Evolutionary conservation across 2,888 invertebrate species (phyloP).

Genomic region (Tortrix viridana): DNA sequence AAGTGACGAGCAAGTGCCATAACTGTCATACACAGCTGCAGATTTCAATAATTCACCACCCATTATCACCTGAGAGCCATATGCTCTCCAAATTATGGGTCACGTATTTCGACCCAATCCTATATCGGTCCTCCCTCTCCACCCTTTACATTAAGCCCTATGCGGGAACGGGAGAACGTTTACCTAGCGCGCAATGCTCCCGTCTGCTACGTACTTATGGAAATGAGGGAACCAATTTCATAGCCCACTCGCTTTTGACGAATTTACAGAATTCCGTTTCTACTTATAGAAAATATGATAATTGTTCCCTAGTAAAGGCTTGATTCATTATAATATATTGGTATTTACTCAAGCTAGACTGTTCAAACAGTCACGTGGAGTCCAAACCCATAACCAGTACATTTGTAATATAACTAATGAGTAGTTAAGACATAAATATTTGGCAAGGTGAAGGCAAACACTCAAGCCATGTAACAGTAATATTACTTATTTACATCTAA

Average conservation of each 20-base stretch:
- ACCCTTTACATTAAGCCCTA: conserved; percentile 2
- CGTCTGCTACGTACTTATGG: conserved; percentile 38
- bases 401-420: too few species aligned
- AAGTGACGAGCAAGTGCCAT: conserved; percentile 15
- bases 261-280: conserved; percentile 26
- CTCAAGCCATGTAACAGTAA: too few species aligned
- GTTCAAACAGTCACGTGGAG: too few species aligned
- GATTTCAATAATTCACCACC: conserved; percentile 28
- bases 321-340: neutral
- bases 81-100: conserved; percentile 25
- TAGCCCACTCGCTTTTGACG: conserved; percentile 35
- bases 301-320: neutral
- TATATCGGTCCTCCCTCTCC: conserved; percentile 30
- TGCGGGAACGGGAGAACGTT: conserved; percentile 8
- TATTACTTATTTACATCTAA: too few species aligned
- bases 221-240: conserved; percentile 40
- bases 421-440: too few species aligned
- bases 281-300: conserved; percentile 12
- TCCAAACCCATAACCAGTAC: too few species aligned
- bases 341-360: neutral
- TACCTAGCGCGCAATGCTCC: conserved; percentile 24
- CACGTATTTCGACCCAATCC: conserved; percentile 40
- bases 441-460: too few species aligned
- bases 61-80: conserved; percentile 27
- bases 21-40: conserved; percentile 22